Evolutionary conservation across 2,113 vertebrate genomes (phyloP).

Genomic region (Entelurus aequoreus): DNA sequence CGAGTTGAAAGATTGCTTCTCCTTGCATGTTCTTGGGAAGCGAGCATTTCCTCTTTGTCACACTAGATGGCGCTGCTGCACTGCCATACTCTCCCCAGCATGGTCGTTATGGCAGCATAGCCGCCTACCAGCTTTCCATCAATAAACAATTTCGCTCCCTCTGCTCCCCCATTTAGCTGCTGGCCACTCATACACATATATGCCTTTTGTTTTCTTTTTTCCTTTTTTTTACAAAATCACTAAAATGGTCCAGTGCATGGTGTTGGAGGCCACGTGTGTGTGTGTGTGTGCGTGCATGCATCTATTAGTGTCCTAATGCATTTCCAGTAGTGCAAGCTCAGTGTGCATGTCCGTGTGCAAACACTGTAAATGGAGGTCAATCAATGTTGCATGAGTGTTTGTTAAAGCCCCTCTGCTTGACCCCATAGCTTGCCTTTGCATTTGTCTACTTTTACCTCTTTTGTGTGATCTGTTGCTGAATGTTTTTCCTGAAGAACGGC

Average conservation of each 20-base stretch:
- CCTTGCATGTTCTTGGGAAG: not conserved
- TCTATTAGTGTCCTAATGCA: conserved; percentile 24
- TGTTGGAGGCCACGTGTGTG: conserved; percentile 34
- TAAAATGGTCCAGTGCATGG: conserved; percentile 8
- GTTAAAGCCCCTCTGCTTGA: conserved; percentile 41
- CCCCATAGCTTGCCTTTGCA: conserved; percentile 3
- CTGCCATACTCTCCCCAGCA: not conserved
- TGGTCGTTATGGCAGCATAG: conserved; percentile 26
- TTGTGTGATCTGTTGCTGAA: not conserved
- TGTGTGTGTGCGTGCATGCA: not conserved
- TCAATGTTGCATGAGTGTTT: conserved; percentile 53
- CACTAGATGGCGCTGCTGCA: conserved; percentile 63
- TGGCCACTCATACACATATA: conserved; percentile 34
- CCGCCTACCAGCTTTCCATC: conserved; percentile 41
- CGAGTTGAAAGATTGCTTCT: too few relatives aligned
- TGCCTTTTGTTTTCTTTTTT: conserved; percentile 37
- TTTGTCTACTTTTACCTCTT: not conserved
- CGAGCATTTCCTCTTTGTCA: not conserved
- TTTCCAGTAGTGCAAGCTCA: conserved; percentile 13
- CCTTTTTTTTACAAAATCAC: conserved; percentile 34
- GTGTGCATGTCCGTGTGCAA: conserved; percentile 20
- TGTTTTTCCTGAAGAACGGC: not conserved
- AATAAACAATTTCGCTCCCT: conserved; percentile 35
- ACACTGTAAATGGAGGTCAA: conserved; percentile 37
- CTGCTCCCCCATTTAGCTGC: conserved; percentile 33